Conservation (phyloP, 2,888 invertebrate species). For the Microdon myrmicae region DNA sequence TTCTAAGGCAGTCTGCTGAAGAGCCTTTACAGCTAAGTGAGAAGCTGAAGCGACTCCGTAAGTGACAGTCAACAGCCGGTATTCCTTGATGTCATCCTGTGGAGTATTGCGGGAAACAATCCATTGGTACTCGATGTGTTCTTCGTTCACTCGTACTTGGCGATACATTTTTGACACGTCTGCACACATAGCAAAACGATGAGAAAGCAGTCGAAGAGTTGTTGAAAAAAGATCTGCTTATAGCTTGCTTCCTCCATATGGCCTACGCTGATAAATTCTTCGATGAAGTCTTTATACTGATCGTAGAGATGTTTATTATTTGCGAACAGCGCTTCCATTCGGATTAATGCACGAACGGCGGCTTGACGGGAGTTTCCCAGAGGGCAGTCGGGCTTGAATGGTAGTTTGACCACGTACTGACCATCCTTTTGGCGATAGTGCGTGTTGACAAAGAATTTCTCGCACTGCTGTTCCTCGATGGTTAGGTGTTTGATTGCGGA, state of each 20-base stretch:
- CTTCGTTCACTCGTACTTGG: conserved; percentile 3
- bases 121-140: conserved; percentile 17
- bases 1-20: conserved; percentile 2
- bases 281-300: conserved; percentile 15
- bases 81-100: conserved; percentile 1
- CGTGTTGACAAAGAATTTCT: conserved; percentile 2
- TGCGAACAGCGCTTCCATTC: conserved; percentile 10
- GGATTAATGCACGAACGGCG: conserved; percentile 6
- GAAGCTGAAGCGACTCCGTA: conserved; percentile 9
- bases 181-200: conserved; percentile 6
- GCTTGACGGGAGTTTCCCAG: conserved; percentile 8
- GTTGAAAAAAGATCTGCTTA: too few species aligned
- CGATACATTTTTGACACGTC: conserved; percentile 22
- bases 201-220: conserved; percentile 12
- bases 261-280: not conserved
- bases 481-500: conserved; percentile 3
- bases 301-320: conserved; percentile 1
- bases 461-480: conserved; percentile 3
- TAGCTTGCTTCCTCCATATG: conserved; percentile 8
- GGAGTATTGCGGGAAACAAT: conserved; percentile 18
- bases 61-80: conserved; percentile 2
- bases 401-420: conserved; percentile 15
- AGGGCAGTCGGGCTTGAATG: conserved; percentile 6
- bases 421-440: conserved; percentile 9
- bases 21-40: conserved; percentile 1